Base-by-base conservation (phyloP, 2,113 vertebrate genomes). In the Aegithalos caudatus region DNA sequence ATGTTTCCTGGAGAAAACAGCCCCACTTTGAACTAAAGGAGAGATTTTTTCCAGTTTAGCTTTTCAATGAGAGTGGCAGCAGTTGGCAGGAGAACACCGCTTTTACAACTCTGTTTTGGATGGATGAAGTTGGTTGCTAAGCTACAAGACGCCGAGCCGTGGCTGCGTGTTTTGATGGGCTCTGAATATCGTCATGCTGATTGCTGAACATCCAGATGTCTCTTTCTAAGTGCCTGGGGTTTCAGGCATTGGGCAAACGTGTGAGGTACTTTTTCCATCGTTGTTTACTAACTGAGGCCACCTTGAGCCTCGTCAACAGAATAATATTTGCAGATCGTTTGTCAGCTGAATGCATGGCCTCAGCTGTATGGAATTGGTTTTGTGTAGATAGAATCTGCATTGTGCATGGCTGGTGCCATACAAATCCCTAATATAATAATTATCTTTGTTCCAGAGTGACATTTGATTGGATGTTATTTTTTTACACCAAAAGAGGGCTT, bases 41-140 rank as follows among this genome's bases (percentile, higher is more conserved):
- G 82, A 92, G 91, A 91, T 96, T 95, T 91, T 92, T 93, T 94
- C 94, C 92, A 93, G 69, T 92, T 96, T 97, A 96, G 92, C 86
- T 97, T 95, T 97, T 97, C 88, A 97, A 44, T 96, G 94, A 97
- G 91, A 98, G 95, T 95, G 91, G 85, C 95, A 95, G 51, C 80
- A 95, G 42, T 85, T 97, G 97, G 96, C 97, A 97, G 82, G 77
- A 91, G 78, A n/a, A 45, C 77, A 71, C 81, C 88, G 81, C 94
- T 98, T 98, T 98, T 98, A 97, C 97, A 98, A 98, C 97, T 98
- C 27, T 98, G 97, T 98, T 98, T 98, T 98, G 97, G 97, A 97
- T 91, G 96, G 96, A 92, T 97, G 97, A 97, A 96, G 87, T 84
- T 31, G 3, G 97, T 98, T 97, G 96, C 98, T 97, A 97, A 97